Percentiles rank a stretch among this genome's conserved stretches.
Conservation (phyloP, 2,888 invertebrate genomes). For the Idaea straminata region DNA sequence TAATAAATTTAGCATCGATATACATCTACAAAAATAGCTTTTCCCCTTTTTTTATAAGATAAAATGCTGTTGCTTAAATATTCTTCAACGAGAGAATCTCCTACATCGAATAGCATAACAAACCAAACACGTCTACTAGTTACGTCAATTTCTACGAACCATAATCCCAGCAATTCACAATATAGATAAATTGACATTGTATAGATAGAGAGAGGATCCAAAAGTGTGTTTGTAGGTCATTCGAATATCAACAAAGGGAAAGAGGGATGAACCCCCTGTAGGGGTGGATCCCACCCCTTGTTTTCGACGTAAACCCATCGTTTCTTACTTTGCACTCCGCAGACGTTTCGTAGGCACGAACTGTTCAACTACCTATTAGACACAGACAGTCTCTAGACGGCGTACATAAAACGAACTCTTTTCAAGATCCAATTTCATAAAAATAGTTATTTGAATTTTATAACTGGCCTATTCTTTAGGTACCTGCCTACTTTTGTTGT, state of each 20-base stretch:
- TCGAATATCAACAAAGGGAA: conserved; percentile 59
- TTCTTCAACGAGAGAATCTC: background rate
- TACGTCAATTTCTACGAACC: background rate
- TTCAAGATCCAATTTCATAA: background rate
- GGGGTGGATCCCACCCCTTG: conserved; percentile 34
- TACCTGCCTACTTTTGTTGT: too few species aligned
- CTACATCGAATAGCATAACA: background rate
- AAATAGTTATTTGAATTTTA: background rate
- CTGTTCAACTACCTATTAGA: background rate
- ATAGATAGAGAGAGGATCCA: conserved; percentile 33
- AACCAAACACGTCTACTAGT: conserved; percentile 5
- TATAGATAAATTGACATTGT: conserved; percentile 25
- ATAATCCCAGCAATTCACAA: conserved; percentile 18
- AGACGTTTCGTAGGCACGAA: conserved; percentile 17
- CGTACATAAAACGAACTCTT: background rate
- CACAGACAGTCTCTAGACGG: conserved; percentile 1
- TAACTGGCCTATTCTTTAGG: background rate
- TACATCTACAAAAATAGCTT: conserved; percentile 10
- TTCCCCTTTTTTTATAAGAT: background rate
- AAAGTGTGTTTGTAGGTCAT: conserved; percentile 75
- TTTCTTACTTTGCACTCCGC: conserved; percentile 28
- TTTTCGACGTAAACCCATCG: conserved; percentile 31
- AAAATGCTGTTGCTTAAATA: background rate
- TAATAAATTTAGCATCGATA: conserved; percentile 38
- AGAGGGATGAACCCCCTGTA: conserved; percentile 37